Conservation (phyloP, 2,113 vertebrate species). For the Rhinogobius similis region DNA sequence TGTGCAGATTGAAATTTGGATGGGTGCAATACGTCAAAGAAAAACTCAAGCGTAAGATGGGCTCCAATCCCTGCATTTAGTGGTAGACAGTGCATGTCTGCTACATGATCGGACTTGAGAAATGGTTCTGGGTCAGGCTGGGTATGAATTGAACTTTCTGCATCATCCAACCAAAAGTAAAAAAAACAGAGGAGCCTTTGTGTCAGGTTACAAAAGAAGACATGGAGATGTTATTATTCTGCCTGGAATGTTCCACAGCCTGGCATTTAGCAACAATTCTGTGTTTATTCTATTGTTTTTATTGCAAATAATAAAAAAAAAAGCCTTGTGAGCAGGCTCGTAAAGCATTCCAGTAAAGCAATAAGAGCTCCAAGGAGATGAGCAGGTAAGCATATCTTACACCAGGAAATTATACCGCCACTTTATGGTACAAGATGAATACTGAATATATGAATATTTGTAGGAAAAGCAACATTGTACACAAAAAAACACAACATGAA, state of each 20-base stretch:
- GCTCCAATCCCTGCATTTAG: conserved; percentile 19
- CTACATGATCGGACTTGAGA: conserved; percentile 44
- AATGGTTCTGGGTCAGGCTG: conserved; percentile 5
- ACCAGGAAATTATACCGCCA: no score
- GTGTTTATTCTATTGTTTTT: no score
- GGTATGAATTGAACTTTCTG: not conserved
- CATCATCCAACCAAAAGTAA: not conserved
- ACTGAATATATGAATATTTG: no score
- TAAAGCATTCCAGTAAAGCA: no score
- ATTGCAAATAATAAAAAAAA: no score
- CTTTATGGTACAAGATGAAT: no score
- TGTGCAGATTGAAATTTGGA: conserved; percentile 37
- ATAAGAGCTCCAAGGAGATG: no score
- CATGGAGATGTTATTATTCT: not conserved
- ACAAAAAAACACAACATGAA: no score
- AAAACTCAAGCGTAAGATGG: conserved; percentile 26
- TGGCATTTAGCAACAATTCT: no score
- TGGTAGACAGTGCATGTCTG: conserved; percentile 28
- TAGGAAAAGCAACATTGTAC: no score
- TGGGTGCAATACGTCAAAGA: conserved; percentile 33
- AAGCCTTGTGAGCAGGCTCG: no score
- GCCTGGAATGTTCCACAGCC: not conserved
- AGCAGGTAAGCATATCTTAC: no score
- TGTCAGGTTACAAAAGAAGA: not conserved
- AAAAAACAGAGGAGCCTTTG: not conserved